These are phyloP conservation scores for Colletes latitarsis DNA, from an alignment of 1,140 invertebrate genomes.

Conservation along the genomic window DNA sequence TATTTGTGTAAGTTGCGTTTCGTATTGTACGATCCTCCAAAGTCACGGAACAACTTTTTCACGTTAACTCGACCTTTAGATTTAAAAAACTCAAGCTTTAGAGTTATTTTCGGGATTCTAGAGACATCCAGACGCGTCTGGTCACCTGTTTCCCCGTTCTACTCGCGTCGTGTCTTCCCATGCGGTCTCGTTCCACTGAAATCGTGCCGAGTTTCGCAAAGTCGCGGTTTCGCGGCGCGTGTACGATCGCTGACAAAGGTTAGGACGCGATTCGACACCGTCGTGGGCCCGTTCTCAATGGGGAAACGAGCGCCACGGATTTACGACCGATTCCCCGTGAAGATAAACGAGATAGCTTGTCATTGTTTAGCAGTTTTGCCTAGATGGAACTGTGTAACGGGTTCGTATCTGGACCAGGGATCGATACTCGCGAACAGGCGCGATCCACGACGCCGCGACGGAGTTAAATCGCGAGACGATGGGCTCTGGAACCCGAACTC, in stretches of 20 bases:
- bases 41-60: no score
- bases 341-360: not conserved
- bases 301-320: not conserved
- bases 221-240: not conserved
- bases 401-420: not conserved
- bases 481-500: not conserved
- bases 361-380: not conserved
- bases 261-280: conserved; percentile 32
- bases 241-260: conserved; percentile 26
- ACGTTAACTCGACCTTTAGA: no score
- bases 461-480: no score
- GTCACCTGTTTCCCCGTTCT: not conserved
- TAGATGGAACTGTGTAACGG: not conserved
- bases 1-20: no score
- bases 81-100: no score
- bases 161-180: not conserved
- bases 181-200: not conserved
- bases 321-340: conserved; percentile 15
- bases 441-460: no score
- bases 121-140: not conserved
- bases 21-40: no score
- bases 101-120: no score
- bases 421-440: conserved; percentile 1
- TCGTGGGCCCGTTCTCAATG: not conserved
- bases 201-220: not conserved